Evolutionary conservation across 1,140 invertebrate genomes (phyloP).

Genomic region (Drosophila miranda): DNA sequence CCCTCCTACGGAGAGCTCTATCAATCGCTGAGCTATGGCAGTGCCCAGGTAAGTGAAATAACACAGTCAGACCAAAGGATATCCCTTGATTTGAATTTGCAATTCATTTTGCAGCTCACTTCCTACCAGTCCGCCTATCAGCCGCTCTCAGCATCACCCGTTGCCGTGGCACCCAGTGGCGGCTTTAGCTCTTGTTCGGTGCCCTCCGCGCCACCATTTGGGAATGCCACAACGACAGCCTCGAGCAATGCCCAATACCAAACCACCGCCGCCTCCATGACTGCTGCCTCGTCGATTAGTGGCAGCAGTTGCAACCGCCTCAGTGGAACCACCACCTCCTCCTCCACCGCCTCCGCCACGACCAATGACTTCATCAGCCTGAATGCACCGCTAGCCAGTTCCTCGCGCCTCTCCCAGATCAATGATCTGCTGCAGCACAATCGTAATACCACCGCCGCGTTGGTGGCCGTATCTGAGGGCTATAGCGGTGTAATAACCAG

Average conservation of each 20-base stretch:
- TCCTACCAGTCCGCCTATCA: conserved; percentile 57
- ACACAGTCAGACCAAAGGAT: not conserved
- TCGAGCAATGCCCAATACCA: conserved; percentile 72
- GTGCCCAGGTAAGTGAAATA: conserved; percentile 47
- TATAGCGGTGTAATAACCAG: conserved; percentile 39
- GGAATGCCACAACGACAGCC: conserved; percentile 74
- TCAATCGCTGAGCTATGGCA: conserved; percentile 58
- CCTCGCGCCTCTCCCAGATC: conserved; percentile 76
- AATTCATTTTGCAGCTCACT: conserved; percentile 34
- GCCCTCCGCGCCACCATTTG: conserved; percentile 71
- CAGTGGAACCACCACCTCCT: conserved; percentile 2
- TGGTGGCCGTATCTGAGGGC: conserved; percentile 70
- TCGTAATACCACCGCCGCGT: conserved; percentile 72
- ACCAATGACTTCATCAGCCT: conserved; percentile 68
- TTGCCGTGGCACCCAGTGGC: conserved; percentile 12
- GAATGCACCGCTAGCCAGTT: conserved; percentile 66
- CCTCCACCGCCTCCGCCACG: conserved; percentile 13
- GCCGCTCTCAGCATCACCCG: conserved; percentile 30
- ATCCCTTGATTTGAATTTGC: not conserved
- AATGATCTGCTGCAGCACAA: conserved; percentile 80
- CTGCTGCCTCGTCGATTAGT: conserved; percentile 30
- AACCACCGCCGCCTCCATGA: conserved; percentile 64
- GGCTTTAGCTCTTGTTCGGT: conserved; percentile 74
- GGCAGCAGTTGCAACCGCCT: conserved; percentile 34
- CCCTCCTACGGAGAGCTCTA: conserved; percentile 77